Conservation (phyloP, 2,113 vertebrate genomes). For the Eurystomus gularis region DNA sequence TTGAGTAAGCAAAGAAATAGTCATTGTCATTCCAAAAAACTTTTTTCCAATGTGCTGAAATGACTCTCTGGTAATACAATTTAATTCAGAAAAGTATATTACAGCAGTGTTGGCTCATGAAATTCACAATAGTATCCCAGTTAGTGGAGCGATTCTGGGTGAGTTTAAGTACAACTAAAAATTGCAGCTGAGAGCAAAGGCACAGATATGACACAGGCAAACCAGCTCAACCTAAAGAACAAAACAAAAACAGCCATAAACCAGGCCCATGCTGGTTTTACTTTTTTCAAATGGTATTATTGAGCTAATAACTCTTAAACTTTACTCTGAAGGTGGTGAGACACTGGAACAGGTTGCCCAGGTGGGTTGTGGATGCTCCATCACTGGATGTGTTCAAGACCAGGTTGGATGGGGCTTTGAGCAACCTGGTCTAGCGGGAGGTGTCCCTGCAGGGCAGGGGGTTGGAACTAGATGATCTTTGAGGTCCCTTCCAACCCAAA, state of each 20-base stretch:
- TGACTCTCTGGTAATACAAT: not conserved
- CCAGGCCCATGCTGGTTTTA: accelerated
- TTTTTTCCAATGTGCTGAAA: not conserved
- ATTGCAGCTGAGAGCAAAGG: not conserved
- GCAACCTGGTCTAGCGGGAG: too few relatives aligned
- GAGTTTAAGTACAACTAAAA: not conserved
- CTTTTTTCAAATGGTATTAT: not conserved
- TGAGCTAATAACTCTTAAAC: not conserved
- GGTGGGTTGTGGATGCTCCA: too few relatives aligned
- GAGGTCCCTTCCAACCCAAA: too few relatives aligned
- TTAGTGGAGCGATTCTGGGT: not conserved
- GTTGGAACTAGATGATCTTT: too few relatives aligned
- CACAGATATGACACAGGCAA: not conserved
- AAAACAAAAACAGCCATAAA: not conserved
- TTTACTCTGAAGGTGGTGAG: too few relatives aligned
- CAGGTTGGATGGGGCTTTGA: too few relatives aligned
- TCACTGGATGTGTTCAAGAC: too few relatives aligned
- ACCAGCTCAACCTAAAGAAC: not conserved
- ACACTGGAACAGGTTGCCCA: too few relatives aligned
- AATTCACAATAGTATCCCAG: not conserved
- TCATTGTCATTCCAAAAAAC: not conserved
- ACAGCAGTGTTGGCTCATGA: not conserved
- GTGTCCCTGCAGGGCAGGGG: too few relatives aligned
- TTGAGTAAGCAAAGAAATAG: not conserved
- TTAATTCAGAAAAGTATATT: not conserved